Evolutionary conservation across 2,888 invertebrate species (phyloP).

Genomic region (Dasysyrphus tricinctus): DNA sequence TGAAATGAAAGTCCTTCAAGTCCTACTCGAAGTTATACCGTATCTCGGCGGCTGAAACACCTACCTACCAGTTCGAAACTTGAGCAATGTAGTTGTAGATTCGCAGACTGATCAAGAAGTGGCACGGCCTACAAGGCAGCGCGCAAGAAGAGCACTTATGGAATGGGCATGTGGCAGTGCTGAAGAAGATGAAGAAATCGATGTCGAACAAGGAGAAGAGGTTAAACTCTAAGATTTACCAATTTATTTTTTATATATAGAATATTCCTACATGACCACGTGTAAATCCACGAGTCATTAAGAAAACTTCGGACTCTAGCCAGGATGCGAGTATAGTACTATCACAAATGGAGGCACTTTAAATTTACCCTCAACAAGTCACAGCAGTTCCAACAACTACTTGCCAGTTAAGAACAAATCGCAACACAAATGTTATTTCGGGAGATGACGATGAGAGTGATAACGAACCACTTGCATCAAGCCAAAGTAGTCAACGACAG

Average conservation of each 20-base stretch:
- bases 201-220: conserved; percentile 80
- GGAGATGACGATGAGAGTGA: conserved; percentile 80
- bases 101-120: conserved; percentile 82
- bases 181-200: conserved; percentile 80
- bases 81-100: conserved; percentile 79
- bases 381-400: no score
- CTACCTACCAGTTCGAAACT: conserved; percentile 80
- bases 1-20: conserved; percentile 79
- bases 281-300: no score
- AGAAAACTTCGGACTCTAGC: no score
- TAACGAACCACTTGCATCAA: conserved; percentile 81
- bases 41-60: conserved; percentile 80
- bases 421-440: no score
- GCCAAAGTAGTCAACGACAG: conserved; percentile 77
- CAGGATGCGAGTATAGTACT: no score
- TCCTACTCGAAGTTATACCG: conserved; percentile 78
- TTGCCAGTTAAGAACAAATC: no score
- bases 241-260: conserved; percentile 6
- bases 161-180: conserved; percentile 82
- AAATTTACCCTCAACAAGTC: no score
- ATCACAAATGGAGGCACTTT: no score
- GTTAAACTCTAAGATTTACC: conserved; percentile 75
- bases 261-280: no score
- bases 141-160: conserved; percentile 80
- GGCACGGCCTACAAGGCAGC: conserved; percentile 81